phyloP scores from a whole-genome alignment of 2,888 invertebrate genomes.

The Odontothrips loti region DNA sequence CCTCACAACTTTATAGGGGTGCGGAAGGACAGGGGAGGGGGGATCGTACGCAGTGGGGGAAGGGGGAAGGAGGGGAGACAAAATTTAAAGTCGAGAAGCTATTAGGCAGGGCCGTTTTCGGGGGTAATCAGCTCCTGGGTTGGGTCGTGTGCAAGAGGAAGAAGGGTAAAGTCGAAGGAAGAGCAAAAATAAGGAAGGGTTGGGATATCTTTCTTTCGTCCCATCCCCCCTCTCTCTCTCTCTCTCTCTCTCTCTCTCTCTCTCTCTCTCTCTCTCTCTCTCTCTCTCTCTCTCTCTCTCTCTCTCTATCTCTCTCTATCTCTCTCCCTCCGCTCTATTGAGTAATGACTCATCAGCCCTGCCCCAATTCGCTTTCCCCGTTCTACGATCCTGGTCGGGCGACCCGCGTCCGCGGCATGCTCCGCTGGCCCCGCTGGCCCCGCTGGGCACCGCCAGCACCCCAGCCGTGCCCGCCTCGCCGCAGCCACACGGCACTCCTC shows the following conservation, averaged over 20 bases:
- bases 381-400: too few species aligned
- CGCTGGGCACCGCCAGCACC: background rate
- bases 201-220: conserved; percentile 26
- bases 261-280: conserved; percentile 28
- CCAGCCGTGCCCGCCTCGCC: background rate
- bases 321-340: background rate
- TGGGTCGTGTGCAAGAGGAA: background rate
- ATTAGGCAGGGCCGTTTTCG: conserved; percentile 10
- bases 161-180: background rate
- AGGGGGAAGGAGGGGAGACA: background rate
- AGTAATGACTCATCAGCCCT: conserved; percentile 22
- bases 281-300: conserved; percentile 27
- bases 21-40: too few species aligned
- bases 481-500: background rate
- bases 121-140: conserved; percentile 1
- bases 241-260: background rate
- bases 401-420: too few species aligned
- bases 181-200: too few species aligned
- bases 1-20: background rate
- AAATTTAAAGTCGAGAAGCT: conserved; percentile 23
- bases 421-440: background rate
- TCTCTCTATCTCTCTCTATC: conserved; percentile 30
- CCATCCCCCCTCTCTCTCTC: background rate
- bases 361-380: background rate
- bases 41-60: background rate